Base-by-base conservation (phyloP, 2,888 invertebrate species). In the Steinernema hermaphroditum region DNA sequence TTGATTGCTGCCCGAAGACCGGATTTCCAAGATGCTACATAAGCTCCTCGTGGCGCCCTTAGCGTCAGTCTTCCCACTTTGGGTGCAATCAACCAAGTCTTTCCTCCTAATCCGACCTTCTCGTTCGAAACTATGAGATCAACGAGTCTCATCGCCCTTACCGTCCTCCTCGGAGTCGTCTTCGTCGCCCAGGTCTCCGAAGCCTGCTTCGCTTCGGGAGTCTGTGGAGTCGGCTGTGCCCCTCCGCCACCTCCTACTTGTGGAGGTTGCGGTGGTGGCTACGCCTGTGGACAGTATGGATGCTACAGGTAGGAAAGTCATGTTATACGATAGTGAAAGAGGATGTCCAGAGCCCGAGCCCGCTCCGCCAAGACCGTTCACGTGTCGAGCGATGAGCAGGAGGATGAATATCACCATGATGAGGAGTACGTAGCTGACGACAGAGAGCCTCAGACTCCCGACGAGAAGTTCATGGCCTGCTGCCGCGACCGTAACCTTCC, bases 121-220 rank as follows among this genome's bases (percentile, higher is more conserved):
- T 41, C 9, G 8, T 41, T 14, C 14, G 14, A 14, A 41, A 41
- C 41, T 41, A 46, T 46, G 46, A 46, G 46, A 46, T 46, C 46
- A 2, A 12, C 46, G 4, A 46, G n/a, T 46, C 16, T 46, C n/a
- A n/a, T 46, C 19, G 46, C 46, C 19, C 46, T 46, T 16, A 19
- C 46, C n/a, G 46, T 46, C 6, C n/a, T 46, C 19, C n/a, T 46
- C 19, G 46, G 46, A 46, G 16, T 24, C 24, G 54, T 27, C 6
- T 24, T 73, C 12, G 54, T 43, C 14, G 57, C 41, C 14, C 73
- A 72, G n/a, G n/a, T 49, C 29, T 34, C 77, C 16, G 74, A 78
- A 24, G 85, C 83, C 0, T 85, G 85, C 68, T 85, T 85, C 70
- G 83, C 85, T n/a, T 81, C 85, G 24, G 85, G 85, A 54, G 80